Evolutionary conservation across 1,140 invertebrate species (phyloP).

Genomic region (Ceratoteleas bidentatus): DNA sequence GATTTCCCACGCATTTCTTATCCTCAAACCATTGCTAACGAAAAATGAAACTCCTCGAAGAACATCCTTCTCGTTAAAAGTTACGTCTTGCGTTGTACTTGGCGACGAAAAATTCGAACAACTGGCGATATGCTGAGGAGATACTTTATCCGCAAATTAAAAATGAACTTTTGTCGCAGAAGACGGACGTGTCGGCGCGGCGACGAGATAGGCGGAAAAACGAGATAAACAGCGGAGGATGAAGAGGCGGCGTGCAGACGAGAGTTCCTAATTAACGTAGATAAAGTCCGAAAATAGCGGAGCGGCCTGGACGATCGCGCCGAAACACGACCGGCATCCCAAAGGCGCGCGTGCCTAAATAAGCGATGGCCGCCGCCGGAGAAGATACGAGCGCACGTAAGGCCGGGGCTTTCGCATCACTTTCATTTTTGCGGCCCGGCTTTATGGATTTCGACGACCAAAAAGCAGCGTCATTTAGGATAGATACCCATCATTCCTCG

Average conservation of each 20-base stretch:
- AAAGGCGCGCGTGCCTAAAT: conserved; percentile 57
- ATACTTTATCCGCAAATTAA: conserved; percentile 28
- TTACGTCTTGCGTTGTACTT: neutral
- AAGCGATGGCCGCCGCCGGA: conserved; percentile 33
- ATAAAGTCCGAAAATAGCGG: conserved; percentile 59
- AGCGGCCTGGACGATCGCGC: conserved; percentile 32
- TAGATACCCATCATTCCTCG: conserved; percentile 46
- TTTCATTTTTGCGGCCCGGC: conserved; percentile 43
- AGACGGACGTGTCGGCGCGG: conserved; percentile 19
- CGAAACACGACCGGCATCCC: conserved; percentile 34
- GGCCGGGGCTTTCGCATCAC: conserved; percentile 42
- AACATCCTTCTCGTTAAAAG: conserved; percentile 3
- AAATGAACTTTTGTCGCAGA: conserved; percentile 30
- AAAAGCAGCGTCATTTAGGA: conserved; percentile 43
- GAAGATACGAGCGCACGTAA: conserved; percentile 33
- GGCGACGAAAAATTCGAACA: neutral
- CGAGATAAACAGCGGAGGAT: conserved; percentile 39
- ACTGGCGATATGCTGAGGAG: conserved; percentile 8
- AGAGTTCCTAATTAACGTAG: conserved; percentile 64
- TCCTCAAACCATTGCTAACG: neutral
- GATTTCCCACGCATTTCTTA: neutral
- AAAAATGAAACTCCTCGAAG: neutral
- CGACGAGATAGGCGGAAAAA: conserved; percentile 41
- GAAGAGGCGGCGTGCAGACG: conserved; percentile 41
- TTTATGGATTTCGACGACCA: conserved; percentile 45